Conservation (phyloP, 2,888 invertebrate genomes). For the Epistrophe grossulariae region DNA sequence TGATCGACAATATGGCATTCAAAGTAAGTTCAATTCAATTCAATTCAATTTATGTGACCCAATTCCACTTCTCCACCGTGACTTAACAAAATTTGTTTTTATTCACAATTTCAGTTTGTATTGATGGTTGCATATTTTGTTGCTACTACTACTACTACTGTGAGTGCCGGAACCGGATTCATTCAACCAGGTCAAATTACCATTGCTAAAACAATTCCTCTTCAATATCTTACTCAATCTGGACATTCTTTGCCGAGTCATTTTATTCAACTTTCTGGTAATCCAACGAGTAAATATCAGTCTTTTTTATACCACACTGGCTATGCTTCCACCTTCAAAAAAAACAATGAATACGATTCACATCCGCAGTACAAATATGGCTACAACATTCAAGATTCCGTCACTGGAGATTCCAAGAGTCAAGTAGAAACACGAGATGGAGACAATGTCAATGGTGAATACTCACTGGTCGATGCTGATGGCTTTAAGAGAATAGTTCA, state of each 20-base stretch:
- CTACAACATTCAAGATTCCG: slow-evolving; percentile 42
- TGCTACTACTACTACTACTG: not conserved
- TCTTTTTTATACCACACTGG: not conserved
- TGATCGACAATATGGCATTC: slow-evolving; percentile 44
- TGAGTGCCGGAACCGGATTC: slow-evolving; percentile 35
- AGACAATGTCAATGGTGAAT: slow-evolving; percentile 59
- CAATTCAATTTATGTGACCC: slow-evolving; percentile 8
- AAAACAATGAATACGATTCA: slow-evolving; percentile 37
- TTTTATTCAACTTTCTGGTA: not conserved
- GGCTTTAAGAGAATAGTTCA: slow-evolving; percentile 55
- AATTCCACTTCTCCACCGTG: not conserved
- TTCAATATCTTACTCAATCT: not conserved
- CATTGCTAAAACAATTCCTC: slow-evolving; percentile 9
- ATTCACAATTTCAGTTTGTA: slow-evolving; percentile 28
- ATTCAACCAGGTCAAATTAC: slow-evolving; percentile 36
- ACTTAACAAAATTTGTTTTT: not conserved
- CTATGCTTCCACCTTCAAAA: slow-evolving; percentile 23
- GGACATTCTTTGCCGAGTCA: not conserved
- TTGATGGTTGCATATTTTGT: slow-evolving; percentile 29
- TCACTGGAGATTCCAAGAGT: slow-evolving; percentile 52
- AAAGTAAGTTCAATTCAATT: slow-evolving; percentile 44
- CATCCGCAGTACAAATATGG: slow-evolving; percentile 56
- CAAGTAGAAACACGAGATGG: slow-evolving; percentile 58
- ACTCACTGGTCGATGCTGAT: slow-evolving; percentile 60
- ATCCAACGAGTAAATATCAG: not conserved